Evolutionary conservation across 2,888 invertebrate genomes (phyloP), one percentile per base, ranked within the genome.

Genomic region (Oscheius sp.): DNA sequence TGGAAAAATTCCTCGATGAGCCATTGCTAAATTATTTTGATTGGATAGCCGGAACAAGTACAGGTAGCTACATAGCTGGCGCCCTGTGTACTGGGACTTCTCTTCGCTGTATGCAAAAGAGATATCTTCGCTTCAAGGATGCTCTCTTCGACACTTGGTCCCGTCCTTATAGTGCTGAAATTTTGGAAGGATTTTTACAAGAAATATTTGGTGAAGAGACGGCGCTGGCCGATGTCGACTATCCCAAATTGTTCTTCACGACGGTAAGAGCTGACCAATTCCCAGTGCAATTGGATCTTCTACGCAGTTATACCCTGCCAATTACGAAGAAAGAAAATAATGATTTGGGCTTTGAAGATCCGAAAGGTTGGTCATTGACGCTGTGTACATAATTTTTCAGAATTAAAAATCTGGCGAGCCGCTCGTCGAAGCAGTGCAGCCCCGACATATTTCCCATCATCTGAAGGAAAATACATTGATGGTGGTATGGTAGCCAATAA

Each of bases 381-480:
- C 9, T 3, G 35, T 35, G 5, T 35, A 35, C 35, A 35, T 3
- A 6, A 35, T 6, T 35, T 9, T 35, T 9, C 9, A 35, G 35
- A 35, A 9, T 18, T 94, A 89, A 90, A 93, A 16, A 91, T 97
- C 46, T 99, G 98, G 98, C 92, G 94, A 85, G 96, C 95, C 0
- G 96, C 95, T 0, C 91, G 98, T 27, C 94, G 96, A 1, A 94
- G 95, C 0, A 97, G 97, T 0, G 98, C 99, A 0, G 98, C 99
- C 16, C 99, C 99, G 0, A 95, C 97, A 0, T 99, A 96, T 90
- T 98, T 72, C 29, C 58, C 72, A 7, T 63, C 72, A 12, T 58
- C 69, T 53, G 52, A 73, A 71, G 76, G 80, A 13, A 75, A 84
- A 69, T 86, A 79, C 66, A 87, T 87, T 52, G 87, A 87, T 64